Evolutionary conservation across 1,140 invertebrate species (phyloP).

Genomic region (Eriosoma lanigerum): DNA sequence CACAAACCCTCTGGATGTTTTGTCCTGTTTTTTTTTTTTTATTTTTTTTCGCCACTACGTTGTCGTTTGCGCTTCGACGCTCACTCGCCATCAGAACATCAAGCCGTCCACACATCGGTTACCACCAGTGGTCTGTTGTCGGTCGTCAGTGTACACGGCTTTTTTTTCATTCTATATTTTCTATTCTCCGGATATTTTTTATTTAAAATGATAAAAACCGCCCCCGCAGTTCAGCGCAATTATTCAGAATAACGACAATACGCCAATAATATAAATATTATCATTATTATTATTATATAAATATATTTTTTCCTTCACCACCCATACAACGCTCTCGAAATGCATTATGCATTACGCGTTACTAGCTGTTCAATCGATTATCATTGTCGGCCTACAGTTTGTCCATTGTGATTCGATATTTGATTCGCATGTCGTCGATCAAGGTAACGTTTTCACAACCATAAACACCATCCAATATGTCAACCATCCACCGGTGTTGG

Average conservation of each 20-base stretch:
- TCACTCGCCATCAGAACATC: too few species aligned
- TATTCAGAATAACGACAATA: too few species aligned
- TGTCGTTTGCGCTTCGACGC: background rate
- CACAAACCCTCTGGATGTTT: background rate
- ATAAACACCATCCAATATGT: background rate
- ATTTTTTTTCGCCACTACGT: background rate
- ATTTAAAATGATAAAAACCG: too few species aligned
- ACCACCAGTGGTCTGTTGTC: background rate
- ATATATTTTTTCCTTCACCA: background rate
- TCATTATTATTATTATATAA: too few species aligned
- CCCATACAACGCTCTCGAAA: background rate
- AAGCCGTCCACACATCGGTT: background rate
- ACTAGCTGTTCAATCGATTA: background rate
- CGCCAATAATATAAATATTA: too few species aligned
- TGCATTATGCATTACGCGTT: slow-evolving; percentile 8
- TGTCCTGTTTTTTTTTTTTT: background rate
- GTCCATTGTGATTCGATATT: background rate
- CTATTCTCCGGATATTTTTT: too few species aligned
- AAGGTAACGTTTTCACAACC: slow-evolving; percentile 8
- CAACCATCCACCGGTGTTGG: background rate
- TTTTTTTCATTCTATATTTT: too few species aligned
- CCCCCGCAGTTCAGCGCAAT: too few species aligned
- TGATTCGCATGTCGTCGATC: slow-evolving; percentile 21
- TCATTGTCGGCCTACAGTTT: background rate
- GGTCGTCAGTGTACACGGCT: too few species aligned